Evolutionary conservation across 2,797 vertebrate species (phyloP).

Genomic region (Staurois parvus): DNA sequence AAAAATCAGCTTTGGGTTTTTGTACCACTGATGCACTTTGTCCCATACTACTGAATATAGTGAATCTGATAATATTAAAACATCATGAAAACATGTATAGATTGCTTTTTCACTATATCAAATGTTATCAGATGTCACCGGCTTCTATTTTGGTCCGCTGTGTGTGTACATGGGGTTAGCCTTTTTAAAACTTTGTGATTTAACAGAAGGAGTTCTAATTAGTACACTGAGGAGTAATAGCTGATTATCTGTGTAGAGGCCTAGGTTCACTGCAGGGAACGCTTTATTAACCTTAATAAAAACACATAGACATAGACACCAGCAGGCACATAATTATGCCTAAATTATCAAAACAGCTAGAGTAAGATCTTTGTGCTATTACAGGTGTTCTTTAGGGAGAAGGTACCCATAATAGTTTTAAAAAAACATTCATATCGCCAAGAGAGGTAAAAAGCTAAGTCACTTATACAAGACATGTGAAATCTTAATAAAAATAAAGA

Average conservation of each 20-base stretch:
- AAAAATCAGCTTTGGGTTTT: too few species aligned
- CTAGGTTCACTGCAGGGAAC: constrained; percentile 11
- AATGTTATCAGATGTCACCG: too few species aligned
- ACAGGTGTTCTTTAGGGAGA: constrained; percentile 14
- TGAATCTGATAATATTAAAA: too few species aligned
- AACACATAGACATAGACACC: constrained; percentile 12
- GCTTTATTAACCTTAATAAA: constrained; percentile 16
- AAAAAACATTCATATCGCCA: background rate
- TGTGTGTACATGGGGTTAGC: background rate
- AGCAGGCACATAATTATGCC: constrained; percentile 25
- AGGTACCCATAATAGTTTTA: background rate
- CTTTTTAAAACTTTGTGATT: constrained; percentile 5
- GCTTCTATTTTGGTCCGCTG: background rate
- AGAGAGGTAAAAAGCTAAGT: background rate
- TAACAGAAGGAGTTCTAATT: constrained; percentile 29
- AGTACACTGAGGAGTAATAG: constrained; percentile 24
- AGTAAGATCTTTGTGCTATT: constrained; percentile 7
- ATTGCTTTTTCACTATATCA: too few species aligned
- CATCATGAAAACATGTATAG: too few species aligned
- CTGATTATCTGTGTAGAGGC: constrained; percentile 17
- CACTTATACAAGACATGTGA: too few species aligned
- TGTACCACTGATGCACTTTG: too few species aligned
- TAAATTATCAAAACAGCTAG: constrained; percentile 17
- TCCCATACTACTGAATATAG: too few species aligned
- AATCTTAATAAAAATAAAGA: too few species aligned